Evolutionary conservation across 2,113 vertebrate species (phyloP), one percentile per base, ranked within the genome.

Genomic region (Anarrhichthys ocellatus): DNA sequence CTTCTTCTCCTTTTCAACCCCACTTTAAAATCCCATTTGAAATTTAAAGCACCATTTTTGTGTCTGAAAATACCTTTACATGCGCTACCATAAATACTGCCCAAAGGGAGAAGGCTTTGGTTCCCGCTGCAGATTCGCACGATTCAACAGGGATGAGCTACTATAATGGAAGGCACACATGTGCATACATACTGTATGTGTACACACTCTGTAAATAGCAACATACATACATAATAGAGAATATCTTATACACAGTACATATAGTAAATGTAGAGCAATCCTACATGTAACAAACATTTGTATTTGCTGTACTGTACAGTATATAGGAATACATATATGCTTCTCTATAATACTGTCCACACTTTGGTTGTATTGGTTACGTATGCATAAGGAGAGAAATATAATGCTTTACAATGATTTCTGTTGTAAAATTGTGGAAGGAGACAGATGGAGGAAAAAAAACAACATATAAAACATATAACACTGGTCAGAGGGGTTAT

Each of bases 61-160:
- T 89, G 83, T 88, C 86, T 90, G 89, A 87, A 92, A 95, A 94
- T 92, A 93, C 91, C 88, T 92, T 90, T 90, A 92, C 92, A 91
- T 80, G 22, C 56, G 27, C 75, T 88, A 67, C 83, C 86, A 91
- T 92, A 90, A 92, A 94, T 87, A 91, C 83, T 64, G 86, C 73
- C 81, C 81, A 73, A 18, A 81, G 84, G 73, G 62, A 75, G 72
- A 50, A 46, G 61, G 78, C 74, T 80, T 73, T 64, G 34, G 64
- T 56, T 85, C 74, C 76, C 56, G 72, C 84, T 75, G 80, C 61
- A 52, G 58, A 71, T 74, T 67, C 74, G 71, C 87, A 78, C 80
- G 78, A 86, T 86, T 89, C 84, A 91, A 79, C 82, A 73, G 65
- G 74, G 81, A 77, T 61, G 85, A 90, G 81, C 73, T 20, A 42